Evolutionary conservation across 2,797 vertebrate genomes (phyloP).

Genomic region (Amniataba percoides): DNA sequence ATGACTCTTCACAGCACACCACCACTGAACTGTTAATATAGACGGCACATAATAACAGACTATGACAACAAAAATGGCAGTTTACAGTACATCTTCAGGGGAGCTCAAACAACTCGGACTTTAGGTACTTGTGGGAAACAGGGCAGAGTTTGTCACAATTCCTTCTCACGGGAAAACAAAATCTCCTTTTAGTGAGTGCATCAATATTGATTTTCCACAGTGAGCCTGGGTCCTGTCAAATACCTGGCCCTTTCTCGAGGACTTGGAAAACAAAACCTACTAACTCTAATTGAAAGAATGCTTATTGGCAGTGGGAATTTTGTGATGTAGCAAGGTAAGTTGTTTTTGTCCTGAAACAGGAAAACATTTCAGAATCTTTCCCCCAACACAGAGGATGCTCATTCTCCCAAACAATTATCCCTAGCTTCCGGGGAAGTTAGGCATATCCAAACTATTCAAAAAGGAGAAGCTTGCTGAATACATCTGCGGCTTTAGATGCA

Average conservation of each 20-base stretch:
- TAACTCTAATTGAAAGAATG: constrained; percentile 21
- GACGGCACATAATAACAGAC: constrained; percentile 8
- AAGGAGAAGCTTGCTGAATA: constrained; percentile 28
- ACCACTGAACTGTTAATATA: constrained; percentile 2
- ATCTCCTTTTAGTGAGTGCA: background rate
- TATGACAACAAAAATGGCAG: constrained; percentile 12
- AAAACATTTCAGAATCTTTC: constrained; percentile 8
- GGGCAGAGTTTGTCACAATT: background rate
- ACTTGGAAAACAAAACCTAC: constrained; percentile 14
- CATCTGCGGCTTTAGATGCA: constrained; percentile 51
- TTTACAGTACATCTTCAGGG: background rate
- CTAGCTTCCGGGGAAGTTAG: constrained; percentile 8
- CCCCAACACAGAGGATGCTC: background rate
- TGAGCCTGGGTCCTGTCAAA: constrained; percentile 19
- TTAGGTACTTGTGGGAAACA: background rate
- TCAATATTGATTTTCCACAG: constrained; percentile 27
- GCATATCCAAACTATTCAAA: constrained; percentile 41
- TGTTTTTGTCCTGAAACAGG: constrained; percentile 1
- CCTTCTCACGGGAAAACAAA: constrained; percentile 2
- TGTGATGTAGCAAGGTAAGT: constrained; percentile 1
- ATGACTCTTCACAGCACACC: constrained; percentile 2
- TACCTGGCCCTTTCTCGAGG: background rate
- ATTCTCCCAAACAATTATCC: constrained; percentile 30
- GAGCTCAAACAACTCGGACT: background rate
- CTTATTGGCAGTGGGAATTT: background rate